These are phyloP conservation scores for Rallus limicola DNA, from an alignment of 2,113 vertebrate species.

Conservation along the genomic window DNA sequence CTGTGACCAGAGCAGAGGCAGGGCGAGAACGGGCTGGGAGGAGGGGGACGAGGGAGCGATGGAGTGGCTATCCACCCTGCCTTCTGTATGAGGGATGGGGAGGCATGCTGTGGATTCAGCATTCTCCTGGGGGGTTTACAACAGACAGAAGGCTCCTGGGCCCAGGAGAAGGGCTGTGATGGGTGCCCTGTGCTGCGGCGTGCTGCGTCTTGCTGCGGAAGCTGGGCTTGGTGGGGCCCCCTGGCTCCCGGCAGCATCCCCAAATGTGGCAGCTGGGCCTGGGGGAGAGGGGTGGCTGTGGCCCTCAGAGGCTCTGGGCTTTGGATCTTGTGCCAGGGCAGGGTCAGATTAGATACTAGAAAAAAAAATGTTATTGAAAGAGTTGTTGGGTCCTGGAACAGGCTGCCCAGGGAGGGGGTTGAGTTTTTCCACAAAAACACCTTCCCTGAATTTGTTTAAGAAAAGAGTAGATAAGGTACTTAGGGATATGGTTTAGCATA, in stretches of 20 bases:
- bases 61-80: background rate
- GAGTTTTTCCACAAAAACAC: no score
- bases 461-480: no score
- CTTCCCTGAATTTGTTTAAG: no score
- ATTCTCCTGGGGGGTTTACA: background rate
- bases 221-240: background rate
- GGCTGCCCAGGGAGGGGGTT: no score
- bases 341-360: no score
- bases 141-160: background rate
- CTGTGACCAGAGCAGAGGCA: background rate
- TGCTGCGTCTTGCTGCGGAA: accelerated
- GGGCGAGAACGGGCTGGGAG: background rate
- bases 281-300: background rate
- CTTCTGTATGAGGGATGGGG: background rate
- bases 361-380: no score
- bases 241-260: accelerated
- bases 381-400: no score
- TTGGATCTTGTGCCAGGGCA: no score
- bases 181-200: accelerated
- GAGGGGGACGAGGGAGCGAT: accelerated
- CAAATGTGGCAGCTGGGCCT: background rate
- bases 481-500: no score
- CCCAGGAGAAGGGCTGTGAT: accelerated
- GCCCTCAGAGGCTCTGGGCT: background rate
- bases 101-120: accelerated